Evolutionary conservation across 2,888 invertebrate genomes (phyloP), one percentile per base, ranked within the genome.

Genomic region (Dione juno): DNA sequence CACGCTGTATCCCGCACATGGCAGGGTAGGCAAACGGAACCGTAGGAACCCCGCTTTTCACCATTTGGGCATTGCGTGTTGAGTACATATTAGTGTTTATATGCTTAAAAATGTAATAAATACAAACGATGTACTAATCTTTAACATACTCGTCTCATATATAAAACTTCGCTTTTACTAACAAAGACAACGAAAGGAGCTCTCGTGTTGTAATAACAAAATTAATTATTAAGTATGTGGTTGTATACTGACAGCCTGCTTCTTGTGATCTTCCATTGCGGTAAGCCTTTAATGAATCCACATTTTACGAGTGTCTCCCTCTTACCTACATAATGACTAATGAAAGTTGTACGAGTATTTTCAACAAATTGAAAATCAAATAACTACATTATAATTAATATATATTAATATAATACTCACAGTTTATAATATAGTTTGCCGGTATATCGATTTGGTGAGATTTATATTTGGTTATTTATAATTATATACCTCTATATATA

Each of bases 151-250:
- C 21, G 8, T 43, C 21, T 21, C 21, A 3, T 43, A 50, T 35
- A 28, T 40, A n/a, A 67, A 61, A 61, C 67, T 68, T 67, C 48
- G 48, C 50, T 52, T 61, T 68, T 61, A 63, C 53, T 68, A 63
- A 61, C 35, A 52, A 68, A 43, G 50, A 21, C 53, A 53, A 53
- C 53, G 35, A 45, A 68, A 48, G 13, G 14, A 48, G 50, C 11
- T 68, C 61, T 28, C 19, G 35, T 61, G 35, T 67, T 63, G 52
- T 7, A 63, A 53, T 63, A 61, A 68, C 63, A 54, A 68, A 68
- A 35, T 68, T 61, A 53, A 68, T 68, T 68, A 67, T 28, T 40
- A 28, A 67, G 67, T 61, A 16, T 68, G 61, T 53, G 43, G 1
- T 35, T 45, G 16, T 16, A n/a, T 10, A 48, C 45, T 66, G 66